These are phyloP conservation scores for Mionectes olivaceus DNA, from an alignment of 2,797 vertebrate genomes.

Conservation along the genomic window DNA sequence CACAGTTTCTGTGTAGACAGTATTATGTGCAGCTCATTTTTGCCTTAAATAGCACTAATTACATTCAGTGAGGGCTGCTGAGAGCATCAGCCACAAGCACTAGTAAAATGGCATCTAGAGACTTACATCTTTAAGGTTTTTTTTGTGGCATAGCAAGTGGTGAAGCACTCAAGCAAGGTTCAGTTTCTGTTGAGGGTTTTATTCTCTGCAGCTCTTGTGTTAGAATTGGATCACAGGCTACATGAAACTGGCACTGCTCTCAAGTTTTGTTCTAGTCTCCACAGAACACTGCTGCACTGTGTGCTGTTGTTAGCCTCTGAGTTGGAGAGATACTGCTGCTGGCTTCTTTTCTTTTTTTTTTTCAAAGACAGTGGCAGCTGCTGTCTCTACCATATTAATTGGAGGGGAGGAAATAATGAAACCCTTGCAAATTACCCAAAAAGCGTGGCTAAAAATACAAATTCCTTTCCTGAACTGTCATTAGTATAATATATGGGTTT, in stretches of 20 bases:
- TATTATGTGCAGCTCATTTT: not conserved
- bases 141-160: not conserved
- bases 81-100: not conserved
- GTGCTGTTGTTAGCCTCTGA: not conserved
- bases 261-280: constrained; percentile 1
- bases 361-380: not conserved
- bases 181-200: constrained; percentile 11
- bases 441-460: not conserved
- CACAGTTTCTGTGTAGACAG: not conserved
- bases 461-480: not conserved
- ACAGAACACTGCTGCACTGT: not conserved
- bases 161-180: not conserved
- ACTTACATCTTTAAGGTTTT: not conserved
- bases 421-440: constrained; percentile 1
- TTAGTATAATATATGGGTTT: not conserved
- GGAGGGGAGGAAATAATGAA: constrained; percentile 34
- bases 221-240: not conserved
- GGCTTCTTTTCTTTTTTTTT: not conserved
- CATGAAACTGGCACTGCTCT: not conserved
- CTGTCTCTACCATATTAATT: constrained; percentile 1
- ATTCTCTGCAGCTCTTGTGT: constrained; percentile 5
- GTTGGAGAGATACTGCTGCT: not conserved
- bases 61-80: not conserved
- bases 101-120: not conserved
- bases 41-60: not conserved